Base-by-base conservation (phyloP, 2,797 vertebrate genomes). In the Thaleichthys pacificus region DNA sequence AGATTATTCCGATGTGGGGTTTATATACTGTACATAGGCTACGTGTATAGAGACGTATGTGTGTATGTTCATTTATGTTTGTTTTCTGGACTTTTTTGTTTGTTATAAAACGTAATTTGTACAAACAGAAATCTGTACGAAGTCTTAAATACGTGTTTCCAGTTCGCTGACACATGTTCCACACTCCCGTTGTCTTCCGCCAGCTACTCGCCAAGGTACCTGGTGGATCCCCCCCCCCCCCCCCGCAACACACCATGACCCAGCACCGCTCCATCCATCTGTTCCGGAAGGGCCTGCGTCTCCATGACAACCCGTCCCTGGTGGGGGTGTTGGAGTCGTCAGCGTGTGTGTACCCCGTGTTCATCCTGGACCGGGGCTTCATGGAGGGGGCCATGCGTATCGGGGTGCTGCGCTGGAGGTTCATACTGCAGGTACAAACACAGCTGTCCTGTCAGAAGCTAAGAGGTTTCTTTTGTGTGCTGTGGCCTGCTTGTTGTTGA, bases 261-360 rank as follows among this genome's bases (percentile, higher is more conserved):
- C 61, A 63, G 24, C 26, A 30, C 17, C 17, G 30, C 19, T 96
- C 96, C 24, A 91, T 98, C 83, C 96, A 98, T 89, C 97, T 96
- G 97, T 98, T 98, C 93, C 94, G 96, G 90, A 98, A 97, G 93
- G 97, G 97, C 86, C 95, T 98, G 84, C 91, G 96, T 88, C 96
- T 98, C 84, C 97, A 98, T 91, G 96, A 98, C 92, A 98, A 97
- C 91, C 96, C 96, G 79, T 93, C 96, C 56, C 92, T 98, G 73
- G 91, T 92, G 90, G 96, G 96, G 61, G 95, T 95, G 71, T 91
- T 98, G 96, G 95, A 66, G 95, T 95, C 56, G 95, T 96, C 77
- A 93, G 91, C 0, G 90, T 97, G 77, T 95, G 96, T 98, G 77
- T 95, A 96, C 81, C 97, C 96, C 84, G 95, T 98, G 75, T 98